phyloP scores from a whole-genome alignment of 2,888 invertebrate species.

The Dasypolia templi region DNA sequence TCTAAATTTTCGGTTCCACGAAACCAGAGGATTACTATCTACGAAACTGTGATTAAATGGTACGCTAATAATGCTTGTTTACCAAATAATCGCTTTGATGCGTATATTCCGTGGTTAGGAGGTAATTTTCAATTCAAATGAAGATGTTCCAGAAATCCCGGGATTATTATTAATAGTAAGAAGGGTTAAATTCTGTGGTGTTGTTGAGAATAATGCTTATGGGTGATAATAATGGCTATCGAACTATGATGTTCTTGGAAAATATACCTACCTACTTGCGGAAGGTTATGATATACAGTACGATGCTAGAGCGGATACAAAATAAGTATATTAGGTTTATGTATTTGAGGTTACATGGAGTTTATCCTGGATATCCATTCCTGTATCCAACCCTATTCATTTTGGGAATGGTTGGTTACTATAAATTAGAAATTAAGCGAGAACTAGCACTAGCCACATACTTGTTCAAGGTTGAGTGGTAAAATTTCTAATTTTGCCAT shows the following conservation, averaged over 20 bases:
- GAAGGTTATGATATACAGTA: too few species aligned
- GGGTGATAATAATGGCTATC: neutral
- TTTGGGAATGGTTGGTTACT: too few species aligned
- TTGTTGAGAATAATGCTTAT: conserved; percentile 15
- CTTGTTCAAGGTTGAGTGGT: too few species aligned
- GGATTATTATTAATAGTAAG: conserved; percentile 53
- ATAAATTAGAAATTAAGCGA: too few species aligned
- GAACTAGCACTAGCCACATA: too few species aligned
- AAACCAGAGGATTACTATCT: conserved; percentile 25
- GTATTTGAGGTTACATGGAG: too few species aligned
- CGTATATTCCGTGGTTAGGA: conserved; percentile 29
- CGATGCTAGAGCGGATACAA: too few species aligned
- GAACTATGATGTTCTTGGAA: neutral
- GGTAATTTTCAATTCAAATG: conserved; percentile 66
- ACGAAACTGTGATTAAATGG: conserved; percentile 9
- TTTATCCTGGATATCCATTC: too few species aligned
- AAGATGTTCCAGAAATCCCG: conserved; percentile 48
- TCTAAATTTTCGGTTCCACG: neutral
- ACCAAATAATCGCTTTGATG: conserved; percentile 26
- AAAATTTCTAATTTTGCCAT: too few species aligned
- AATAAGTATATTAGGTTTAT: too few species aligned
- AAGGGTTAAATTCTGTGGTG: conserved; percentile 26
- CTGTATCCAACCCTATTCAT: too few species aligned
- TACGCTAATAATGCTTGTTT: conserved; percentile 37
- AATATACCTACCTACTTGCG: neutral